Percentiles rank a stretch among this genome's conserved stretches.
These are phyloP conservation scores for Phortica magna DNA, from an alignment of 2,888 invertebrate genomes.

Conservation along the genomic window DNA sequence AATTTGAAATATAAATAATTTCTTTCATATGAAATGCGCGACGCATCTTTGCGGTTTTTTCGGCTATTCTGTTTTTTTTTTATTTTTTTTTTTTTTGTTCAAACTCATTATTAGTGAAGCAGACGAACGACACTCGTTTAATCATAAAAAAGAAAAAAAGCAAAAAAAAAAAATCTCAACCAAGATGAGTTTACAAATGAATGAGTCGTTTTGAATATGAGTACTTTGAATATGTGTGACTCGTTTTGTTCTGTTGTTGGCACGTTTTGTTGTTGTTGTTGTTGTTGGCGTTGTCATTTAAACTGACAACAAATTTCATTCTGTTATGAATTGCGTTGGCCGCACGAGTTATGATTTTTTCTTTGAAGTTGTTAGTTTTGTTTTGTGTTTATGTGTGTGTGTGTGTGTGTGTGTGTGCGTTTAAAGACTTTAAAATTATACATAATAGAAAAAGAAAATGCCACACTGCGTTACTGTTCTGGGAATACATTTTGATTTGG, in stretches of 20 bases:
- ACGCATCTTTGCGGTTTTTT: conserved; percentile 6
- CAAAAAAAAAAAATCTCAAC: not conserved
- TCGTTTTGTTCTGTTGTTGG: conserved; percentile 11
- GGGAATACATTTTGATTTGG: no score
- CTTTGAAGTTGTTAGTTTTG: conserved; percentile 24
- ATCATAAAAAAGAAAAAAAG: conserved; percentile 1
- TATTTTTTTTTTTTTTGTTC: not conserved
- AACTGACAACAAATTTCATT: conserved; percentile 51
- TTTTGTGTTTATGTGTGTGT: not conserved
- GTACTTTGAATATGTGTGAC: conserved; percentile 22
- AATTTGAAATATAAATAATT: conserved; percentile 18
- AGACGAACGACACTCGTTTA: conserved; percentile 14
- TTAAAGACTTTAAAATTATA: not conserved
- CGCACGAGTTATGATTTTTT: conserved; percentile 28
- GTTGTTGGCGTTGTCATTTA: conserved; percentile 42
- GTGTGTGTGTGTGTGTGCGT: not conserved
- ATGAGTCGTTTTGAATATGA: not conserved
- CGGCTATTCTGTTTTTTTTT: not conserved
- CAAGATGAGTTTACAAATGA: not conserved
- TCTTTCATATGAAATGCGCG: conserved; percentile 26
- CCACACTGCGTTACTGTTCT: no score
- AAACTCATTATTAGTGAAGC: conserved; percentile 24
- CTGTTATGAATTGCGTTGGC: conserved; percentile 47
- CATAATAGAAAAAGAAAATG: not conserved
- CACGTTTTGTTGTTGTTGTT: conserved; percentile 30